Evolutionary conservation across 1,140 invertebrate genomes (phyloP), one percentile per base, ranked within the genome.

Genomic region (Cotesia chilonis): DNA sequence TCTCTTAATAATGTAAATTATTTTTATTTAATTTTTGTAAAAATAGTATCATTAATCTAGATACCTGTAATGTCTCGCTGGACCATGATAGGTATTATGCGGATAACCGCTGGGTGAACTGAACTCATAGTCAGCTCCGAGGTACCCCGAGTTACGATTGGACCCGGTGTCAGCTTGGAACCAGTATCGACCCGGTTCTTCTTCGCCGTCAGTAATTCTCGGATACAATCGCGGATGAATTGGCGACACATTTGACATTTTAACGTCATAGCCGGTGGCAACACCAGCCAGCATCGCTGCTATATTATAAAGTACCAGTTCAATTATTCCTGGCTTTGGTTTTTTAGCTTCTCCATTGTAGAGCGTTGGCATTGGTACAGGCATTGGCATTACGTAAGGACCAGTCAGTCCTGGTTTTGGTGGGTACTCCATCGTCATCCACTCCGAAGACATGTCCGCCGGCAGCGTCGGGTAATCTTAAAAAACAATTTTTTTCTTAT

Each of bases 71-170:
- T 95, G 94, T 73, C 91, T 88, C 5, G 92, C 91, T 12, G 93
- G 94, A 5, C 95, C 95, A 85, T 97, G 95, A 86, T 97, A 97
- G 1, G 96, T 97, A 83, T 96, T 95, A 82, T 96, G 94, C 65
- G 90, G 91, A 86, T 93, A 94, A 54, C 90, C 90, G 68, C 84
- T 84, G 54, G 88, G 89, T 3, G 87, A 87, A 5, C 85, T 88
- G 78, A 91, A 90, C 79, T 92, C 90, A 74, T 90, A 91, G 74
- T 90, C 88, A 71, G 79, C 79, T 60, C 84, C 84, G 68, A 88
- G 75, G 52, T 86, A 86, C n/a, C 84, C 83, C 74, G 82, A 85
- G 79, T 82, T 86, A 55, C 78, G 79, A 80, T 80, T 88, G 59
- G 80, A 84, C 3, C 81, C 81, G 17, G 78, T 78, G 36, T 84